Evolutionary conservation across 2,113 vertebrate species (phyloP).

Genomic region (rat (Rattus norvegicus)): GRCr8 NC_086035.1:39777001-39777500

Average conservation of each 20-base stretch:
- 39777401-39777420: neutral
- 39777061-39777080: neutral
- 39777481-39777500: neutral
- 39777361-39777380: accelerated
- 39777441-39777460: neutral
- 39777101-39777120: neutral
- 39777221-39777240: slow-evolving; percentile 1
- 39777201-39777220: slow-evolving; percentile 39
- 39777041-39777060: neutral
- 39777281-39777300: neutral
- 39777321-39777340: neutral
- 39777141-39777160: neutral
- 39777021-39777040: neutral
- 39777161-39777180: slow-evolving; percentile 1
- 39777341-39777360: neutral
- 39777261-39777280: neutral
- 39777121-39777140: neutral
- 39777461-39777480: accelerated
- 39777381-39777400: neutral
- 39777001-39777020: neutral
- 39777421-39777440: neutral
- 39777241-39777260: neutral
- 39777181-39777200: slow-evolving; percentile 10
- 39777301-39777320: too few species aligned
- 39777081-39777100: neutral